Base-by-base conservation (phyloP, 2,888 invertebrate species). In the Dicycla oo region DNA sequence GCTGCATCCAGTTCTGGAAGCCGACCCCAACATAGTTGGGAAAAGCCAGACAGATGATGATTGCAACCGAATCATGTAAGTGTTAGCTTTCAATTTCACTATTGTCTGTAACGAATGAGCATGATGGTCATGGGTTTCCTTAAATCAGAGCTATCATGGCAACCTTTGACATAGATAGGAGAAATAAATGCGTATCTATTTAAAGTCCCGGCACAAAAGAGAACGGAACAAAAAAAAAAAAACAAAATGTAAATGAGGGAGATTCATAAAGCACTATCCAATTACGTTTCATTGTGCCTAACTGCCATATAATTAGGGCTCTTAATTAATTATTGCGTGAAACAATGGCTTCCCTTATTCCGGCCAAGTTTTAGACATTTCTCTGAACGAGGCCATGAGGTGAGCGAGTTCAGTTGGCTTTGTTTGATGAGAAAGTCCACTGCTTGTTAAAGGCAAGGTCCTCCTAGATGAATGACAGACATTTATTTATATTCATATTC, bases 271-370 rank as follows among this genome's bases (percentile, higher is more conserved):
- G 51, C 64, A 69, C 77, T 78, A 84, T 73, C 70, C 64, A 71
- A 82, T 82, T 84, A 82, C 60, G 69, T 78, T 73, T 64, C 23
- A 71, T 69, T 75, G 75, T 73, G 18, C 73, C 23, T 69, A 73
- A 69, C 58, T 67, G 51, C 69, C 71, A 76, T 69, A 71, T 83
- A 86, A 84, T 84, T 85, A 81, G 76, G 68, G 61, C 60, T 65
- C 69, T 66, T 85, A 86, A 83, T 86, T 86, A 84, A 86, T 83
- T 77, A 73, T 76, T 73, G 60, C 60, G 45, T 49, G 7, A 73
- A 80, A 81, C 78, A 85, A 80, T 83, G 75, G 66, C 66, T 81
- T 75, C 64, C 47, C 58, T 75, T 73, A 74, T 74, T 78, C n/a
- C 15, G 53, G 34, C 15, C 23, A 64, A 76, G 65, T 74, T 81